Conservation (phyloP, 2,797 vertebrate species). For the Sebastolobus altivelis region DNA sequence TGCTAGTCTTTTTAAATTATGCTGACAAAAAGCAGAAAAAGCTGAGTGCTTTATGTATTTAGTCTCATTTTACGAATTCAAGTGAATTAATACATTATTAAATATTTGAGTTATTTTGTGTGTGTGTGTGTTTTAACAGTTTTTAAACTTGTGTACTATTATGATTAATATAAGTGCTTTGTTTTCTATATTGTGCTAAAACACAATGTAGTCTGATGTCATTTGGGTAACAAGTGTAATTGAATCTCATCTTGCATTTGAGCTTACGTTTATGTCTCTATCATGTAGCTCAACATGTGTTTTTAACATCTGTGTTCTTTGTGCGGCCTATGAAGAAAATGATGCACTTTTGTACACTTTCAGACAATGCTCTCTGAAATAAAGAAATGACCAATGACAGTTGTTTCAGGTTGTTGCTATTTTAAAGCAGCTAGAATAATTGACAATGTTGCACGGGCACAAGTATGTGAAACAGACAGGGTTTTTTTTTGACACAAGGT, state of each 20-base stretch:
- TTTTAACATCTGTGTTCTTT: slow-evolving; percentile 63
- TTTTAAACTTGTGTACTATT: slow-evolving; percentile 26
- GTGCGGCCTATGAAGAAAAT: slow-evolving; percentile 63
- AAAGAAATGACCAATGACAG: slow-evolving; percentile 57
- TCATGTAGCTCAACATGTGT: slow-evolving; percentile 52
- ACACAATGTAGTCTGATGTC: slow-evolving; percentile 53
- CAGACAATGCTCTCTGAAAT: slow-evolving; percentile 65
- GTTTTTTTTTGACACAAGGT: not conserved
- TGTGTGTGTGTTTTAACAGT: slow-evolving; percentile 39
- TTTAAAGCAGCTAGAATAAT: slow-evolving; percentile 4
- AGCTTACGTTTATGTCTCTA: slow-evolving; percentile 52
- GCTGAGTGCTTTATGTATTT: slow-evolving; percentile 46
- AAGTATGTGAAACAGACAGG: not conserved
- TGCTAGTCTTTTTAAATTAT: slow-evolving; percentile 77
- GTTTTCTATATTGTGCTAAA: slow-evolving; percentile 64
- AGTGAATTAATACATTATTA: slow-evolving; percentile 48
- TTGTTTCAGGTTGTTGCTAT: not conserved
- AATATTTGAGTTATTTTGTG: slow-evolving; percentile 57
- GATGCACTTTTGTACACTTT: slow-evolving; percentile 77
- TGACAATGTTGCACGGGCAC: not conserved
- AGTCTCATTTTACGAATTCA: slow-evolving; percentile 56
- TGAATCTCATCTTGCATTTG: slow-evolving; percentile 52
- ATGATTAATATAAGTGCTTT: slow-evolving; percentile 51
- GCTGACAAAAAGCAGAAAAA: slow-evolving; percentile 53
- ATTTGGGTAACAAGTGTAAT: slow-evolving; percentile 45